phyloP scores from a whole-genome alignment of 2,797 vertebrate species.

The Anguilla marmorata region DNA sequence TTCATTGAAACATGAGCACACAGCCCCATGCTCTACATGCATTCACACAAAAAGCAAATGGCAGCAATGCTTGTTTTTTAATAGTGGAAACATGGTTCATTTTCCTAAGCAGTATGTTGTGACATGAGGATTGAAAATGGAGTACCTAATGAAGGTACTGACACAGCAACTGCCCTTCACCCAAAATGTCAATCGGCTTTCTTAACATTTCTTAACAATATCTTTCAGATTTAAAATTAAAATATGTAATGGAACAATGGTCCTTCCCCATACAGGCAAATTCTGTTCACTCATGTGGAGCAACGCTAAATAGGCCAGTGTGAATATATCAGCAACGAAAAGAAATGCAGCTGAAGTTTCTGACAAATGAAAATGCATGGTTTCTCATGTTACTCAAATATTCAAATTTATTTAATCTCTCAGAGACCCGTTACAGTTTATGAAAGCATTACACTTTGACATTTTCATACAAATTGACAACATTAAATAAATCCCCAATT shows the following conservation, averaged over 20 bases:
- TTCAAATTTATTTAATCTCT: slow-evolving; percentile 53
- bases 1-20: not conserved
- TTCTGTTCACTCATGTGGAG: not conserved
- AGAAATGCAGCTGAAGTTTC: slow-evolving; percentile 3
- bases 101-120: not conserved
- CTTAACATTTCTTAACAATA: not conserved
- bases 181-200: not conserved
- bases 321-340: not conserved
- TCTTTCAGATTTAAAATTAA: not conserved
- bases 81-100: not conserved
- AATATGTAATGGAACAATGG: not conserved
- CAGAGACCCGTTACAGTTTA: slow-evolving; percentile 50
- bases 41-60: not conserved
- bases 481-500: slow-evolving; percentile 57
- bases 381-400: slow-evolving; percentile 37
- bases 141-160: not conserved
- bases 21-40: not conserved
- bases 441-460: slow-evolving; percentile 36
- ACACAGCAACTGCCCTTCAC: not conserved
- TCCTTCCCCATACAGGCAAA: not conserved
- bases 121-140: not conserved
- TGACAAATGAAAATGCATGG: not conserved
- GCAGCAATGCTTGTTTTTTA: not conserved
- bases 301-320: not conserved
- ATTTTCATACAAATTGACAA: slow-evolving; percentile 37